Evolutionary conservation across 2,113 vertebrate species (phyloP).

Genomic region (Mobula birostris): DNA sequence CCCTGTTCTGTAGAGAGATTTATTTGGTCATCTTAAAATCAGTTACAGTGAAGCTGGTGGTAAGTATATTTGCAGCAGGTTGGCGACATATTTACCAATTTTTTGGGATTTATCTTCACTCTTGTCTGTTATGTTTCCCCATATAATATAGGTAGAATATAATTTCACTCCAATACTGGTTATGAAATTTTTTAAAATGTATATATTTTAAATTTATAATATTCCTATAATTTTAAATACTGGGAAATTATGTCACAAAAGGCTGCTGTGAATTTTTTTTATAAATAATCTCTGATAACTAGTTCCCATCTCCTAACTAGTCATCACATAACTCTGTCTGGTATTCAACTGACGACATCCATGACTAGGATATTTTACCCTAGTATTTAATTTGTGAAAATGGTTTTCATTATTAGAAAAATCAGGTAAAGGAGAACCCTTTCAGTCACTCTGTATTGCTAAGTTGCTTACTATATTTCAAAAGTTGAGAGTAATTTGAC

Average conservation of each 20-base stretch:
- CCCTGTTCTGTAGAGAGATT: too few species aligned
- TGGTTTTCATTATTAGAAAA: neutral
- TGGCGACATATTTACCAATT: neutral
- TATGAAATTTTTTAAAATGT: too few species aligned
- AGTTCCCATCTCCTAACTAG: neutral
- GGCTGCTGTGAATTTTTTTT: neutral
- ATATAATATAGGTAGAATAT: too few species aligned
- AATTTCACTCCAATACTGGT: too few species aligned
- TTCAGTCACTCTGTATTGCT: neutral
- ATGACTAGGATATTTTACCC: neutral
- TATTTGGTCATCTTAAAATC: too few species aligned
- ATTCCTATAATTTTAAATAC: neutral
- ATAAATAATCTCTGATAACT: neutral
- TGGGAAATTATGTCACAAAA: neutral
- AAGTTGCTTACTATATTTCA: neutral
- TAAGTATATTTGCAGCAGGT: neutral
- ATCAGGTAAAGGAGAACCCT: neutral
- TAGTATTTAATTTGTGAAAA: neutral
- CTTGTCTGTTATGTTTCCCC: too few species aligned
- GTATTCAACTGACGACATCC: neutral
- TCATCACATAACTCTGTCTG: too few species aligned
- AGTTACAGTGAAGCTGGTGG: neutral
- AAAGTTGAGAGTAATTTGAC: neutral
- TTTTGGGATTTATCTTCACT: too few species aligned
- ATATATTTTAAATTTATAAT: too few species aligned